Conservation (phyloP, 2,113 vertebrate genomes). For the Oceanites oceanicus region DNA sequence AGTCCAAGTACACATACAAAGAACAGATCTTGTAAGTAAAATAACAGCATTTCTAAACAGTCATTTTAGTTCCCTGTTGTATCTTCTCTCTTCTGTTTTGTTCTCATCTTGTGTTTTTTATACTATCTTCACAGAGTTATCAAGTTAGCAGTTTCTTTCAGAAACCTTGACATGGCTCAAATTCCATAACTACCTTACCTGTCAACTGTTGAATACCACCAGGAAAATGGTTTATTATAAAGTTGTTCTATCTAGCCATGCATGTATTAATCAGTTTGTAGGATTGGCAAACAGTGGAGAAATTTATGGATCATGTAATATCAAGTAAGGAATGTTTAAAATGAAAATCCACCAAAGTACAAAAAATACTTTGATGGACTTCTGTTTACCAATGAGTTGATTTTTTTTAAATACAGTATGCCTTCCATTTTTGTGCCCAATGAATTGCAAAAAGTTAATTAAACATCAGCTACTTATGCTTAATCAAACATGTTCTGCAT, state of each 20-base stretch:
- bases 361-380: background rate
- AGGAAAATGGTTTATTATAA: background rate
- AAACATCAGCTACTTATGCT: background rate
- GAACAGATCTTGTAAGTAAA: slow-evolving; percentile 4
- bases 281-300: background rate
- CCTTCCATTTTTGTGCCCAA: background rate
- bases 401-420: background rate
- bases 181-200: background rate
- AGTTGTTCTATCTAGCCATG: background rate
- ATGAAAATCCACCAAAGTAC: background rate
- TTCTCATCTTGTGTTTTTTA: background rate
- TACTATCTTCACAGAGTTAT: background rate
- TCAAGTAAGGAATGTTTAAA: background rate
- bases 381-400: background rate
- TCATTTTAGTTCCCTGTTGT: background rate
- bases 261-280: background rate
- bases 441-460: background rate
- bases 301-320: background rate
- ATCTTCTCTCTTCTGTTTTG: background rate
- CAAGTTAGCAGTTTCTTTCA: background rate
- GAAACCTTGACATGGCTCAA: background rate
- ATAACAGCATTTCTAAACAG: background rate
- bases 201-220: background rate
- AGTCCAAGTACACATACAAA: background rate
- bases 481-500: background rate